Conservation (phyloP, 2,113 vertebrate genomes). For the Datnioides undecimradiatus region DNA sequence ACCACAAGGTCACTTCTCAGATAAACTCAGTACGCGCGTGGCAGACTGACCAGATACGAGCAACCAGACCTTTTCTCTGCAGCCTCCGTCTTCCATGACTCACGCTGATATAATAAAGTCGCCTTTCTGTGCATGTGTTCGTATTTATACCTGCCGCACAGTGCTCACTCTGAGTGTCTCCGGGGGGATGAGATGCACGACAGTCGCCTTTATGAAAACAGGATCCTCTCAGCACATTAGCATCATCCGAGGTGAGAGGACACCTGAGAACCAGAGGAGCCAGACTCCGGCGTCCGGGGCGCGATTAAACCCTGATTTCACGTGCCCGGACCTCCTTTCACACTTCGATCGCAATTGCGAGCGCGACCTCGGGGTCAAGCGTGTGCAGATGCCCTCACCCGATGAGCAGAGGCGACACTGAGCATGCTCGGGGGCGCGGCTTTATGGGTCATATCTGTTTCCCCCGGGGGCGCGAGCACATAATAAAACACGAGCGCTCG, state of each 20-base stretch:
- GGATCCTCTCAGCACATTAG: slow-evolving; percentile 54
- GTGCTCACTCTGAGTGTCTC: neutral
- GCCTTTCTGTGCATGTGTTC: neutral
- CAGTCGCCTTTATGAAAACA: slow-evolving; percentile 21
- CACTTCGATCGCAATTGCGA: slow-evolving; percentile 56
- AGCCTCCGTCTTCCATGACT: neutral
- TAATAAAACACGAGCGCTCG: neutral
- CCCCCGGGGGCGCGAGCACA: slow-evolving; percentile 26
- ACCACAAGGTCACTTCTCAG: no score
- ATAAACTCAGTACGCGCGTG: neutral
- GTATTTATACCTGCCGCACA: neutral
- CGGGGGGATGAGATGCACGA: no score
- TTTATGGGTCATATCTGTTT: slow-evolving; percentile 50
- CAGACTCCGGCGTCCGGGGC: slow-evolving; percentile 58
- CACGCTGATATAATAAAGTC: neutral
- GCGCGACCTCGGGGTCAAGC: slow-evolving; percentile 57
- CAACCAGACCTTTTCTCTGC: neutral
- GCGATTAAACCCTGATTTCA: slow-evolving; percentile 55
- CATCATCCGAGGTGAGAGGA: slow-evolving; percentile 65
- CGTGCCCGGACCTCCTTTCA: slow-evolving; percentile 62
- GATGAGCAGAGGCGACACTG: slow-evolving; percentile 9
- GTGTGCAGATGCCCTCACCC: slow-evolving; percentile 32
- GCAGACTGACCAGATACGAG: no score
- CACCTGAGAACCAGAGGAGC: slow-evolving; percentile 71
- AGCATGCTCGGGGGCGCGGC: slow-evolving; percentile 27